Evolutionary conservation across 2,888 invertebrate genomes (phyloP), one percentile per base, ranked within the genome.

Genomic region (Agrochola litura): DNA sequence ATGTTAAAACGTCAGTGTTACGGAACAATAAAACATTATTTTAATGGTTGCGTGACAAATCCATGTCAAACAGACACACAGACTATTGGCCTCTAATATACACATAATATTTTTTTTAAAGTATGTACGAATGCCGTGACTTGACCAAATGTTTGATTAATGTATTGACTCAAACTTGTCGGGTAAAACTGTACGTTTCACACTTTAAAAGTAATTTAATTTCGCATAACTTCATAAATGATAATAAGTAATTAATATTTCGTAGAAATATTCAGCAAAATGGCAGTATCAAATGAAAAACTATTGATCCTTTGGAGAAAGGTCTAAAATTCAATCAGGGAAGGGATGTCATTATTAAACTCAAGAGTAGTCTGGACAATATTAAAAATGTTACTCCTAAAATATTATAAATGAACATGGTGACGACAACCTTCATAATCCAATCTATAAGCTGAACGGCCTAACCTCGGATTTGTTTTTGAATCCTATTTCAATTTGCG

Each of bases 381-480:
- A 52, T 30, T 9, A n/a, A n/a, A 22, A 22, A 8, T 25, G 12
- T 22, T 43, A 49, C 10, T 43, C 14, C 0, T 19, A 22, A 54
- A 61, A 16, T 46, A 76, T 54, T 76, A 46, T n/a, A n/a, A 30
- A 37, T 19, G 16, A 16, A 67, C 19, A 41, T 65, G 43, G 61
- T 56, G 69, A 56, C 30, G 54, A 67, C 41, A 76, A 73, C 87
- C 87, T 83, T 85, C 77, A 77, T 46, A 73, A 63, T 70, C 41
- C 43, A 72, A 66, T 64, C 66, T 71, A 60, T 76, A 76, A 73
- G 49, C 73, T 69, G 65, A 63, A 46, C 65, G 30, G 63, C 49
- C 60, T 76, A 82, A 82, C 87, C 83, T 87, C 77, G 78, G 73
- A 80, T 87, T 82, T 79, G 81, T 80, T 81, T 83, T 83, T 77